Base-by-base conservation (phyloP, 2,113 vertebrate species). In the Geococcyx californianus region DNA sequence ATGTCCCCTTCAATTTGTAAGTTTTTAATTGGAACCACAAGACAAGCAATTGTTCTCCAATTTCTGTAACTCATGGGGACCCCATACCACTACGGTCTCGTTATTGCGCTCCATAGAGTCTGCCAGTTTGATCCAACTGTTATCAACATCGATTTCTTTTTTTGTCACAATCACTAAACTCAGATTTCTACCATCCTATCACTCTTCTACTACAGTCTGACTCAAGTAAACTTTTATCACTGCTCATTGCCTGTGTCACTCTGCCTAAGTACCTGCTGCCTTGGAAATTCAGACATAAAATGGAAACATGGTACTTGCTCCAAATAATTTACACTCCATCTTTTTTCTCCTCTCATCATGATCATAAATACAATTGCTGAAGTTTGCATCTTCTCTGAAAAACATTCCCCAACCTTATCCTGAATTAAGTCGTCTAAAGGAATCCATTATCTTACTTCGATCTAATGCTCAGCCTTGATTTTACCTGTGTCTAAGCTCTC, bases 21-120 rank as follows among this genome's bases (percentile, higher is more conserved):
- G 84, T 87, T 94, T 95, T 95, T 97, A 97, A 97, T 90, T 92
- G 85, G 92, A 93, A 96, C 82, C 42, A 45, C 77, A 91, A 89
- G 96, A 90, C 45, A 86, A 77, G 82, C 70, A 92, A 87, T 83
- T 90, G 81, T 91, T 95, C 77, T 81, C 87, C 51, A 74, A 94
- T 92, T 91, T 96, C 62, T 34, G 33, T 77, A 83, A 83, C 78
- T 91, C 88, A 40, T 76, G 90, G 87, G 94, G 67, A 83, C 54
- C 31, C 62, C 16, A 8, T 54, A 69, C 42, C 6, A 12, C 63
- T 74, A 49, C 1, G 0, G 0, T 73, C 82, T 90, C 85, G 34
- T 84, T 87, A 86, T 3, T 79, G 55, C 87, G 34, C 56, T 73
- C 70, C 36, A 23, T 13, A 90, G 38, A 63, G 40, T 83, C 31